These are phyloP conservation scores for Lagopus muta DNA, from an alignment of 2,113 vertebrate genomes.

Conservation along the genomic window DNA sequence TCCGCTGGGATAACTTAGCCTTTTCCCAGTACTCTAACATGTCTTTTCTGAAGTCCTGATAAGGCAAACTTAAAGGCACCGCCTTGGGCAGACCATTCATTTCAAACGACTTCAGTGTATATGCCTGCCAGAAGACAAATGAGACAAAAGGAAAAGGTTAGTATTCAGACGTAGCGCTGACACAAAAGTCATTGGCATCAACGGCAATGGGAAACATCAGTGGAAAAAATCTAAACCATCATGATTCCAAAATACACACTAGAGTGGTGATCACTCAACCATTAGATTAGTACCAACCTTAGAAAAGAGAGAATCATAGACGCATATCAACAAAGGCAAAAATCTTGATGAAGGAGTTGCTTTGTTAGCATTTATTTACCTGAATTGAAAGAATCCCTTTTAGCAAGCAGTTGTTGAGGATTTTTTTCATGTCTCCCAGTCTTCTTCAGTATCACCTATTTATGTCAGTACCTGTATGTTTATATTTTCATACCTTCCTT, in stretches of 20 bases:
- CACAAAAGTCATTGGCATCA: neutral
- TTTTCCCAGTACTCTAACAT: constrained; percentile 86
- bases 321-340: neutral
- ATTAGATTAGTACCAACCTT: neutral
- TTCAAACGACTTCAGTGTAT: constrained; percentile 81
- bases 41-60: constrained; percentile 89
- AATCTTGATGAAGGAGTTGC: neutral
- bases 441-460: neutral
- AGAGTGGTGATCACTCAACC: neutral
- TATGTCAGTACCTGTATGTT: neutral
- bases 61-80: constrained; percentile 86
- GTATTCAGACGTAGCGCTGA: neutral
- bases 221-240: neutral
- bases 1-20: constrained; percentile 82
- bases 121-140: constrained; percentile 77
- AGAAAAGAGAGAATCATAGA: neutral
- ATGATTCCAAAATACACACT: neutral
- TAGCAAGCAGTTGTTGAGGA: neutral
- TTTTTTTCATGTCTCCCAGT: neutral
- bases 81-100: constrained; percentile 80
- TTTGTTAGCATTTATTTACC: neutral
- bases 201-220: neutral
- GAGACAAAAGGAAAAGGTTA: constrained; percentile 22
- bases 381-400: neutral
- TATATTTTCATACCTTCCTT: neutral